Conservation (phyloP, 2,797 vertebrate genomes). For the Oreochromis grahami region DNA sequence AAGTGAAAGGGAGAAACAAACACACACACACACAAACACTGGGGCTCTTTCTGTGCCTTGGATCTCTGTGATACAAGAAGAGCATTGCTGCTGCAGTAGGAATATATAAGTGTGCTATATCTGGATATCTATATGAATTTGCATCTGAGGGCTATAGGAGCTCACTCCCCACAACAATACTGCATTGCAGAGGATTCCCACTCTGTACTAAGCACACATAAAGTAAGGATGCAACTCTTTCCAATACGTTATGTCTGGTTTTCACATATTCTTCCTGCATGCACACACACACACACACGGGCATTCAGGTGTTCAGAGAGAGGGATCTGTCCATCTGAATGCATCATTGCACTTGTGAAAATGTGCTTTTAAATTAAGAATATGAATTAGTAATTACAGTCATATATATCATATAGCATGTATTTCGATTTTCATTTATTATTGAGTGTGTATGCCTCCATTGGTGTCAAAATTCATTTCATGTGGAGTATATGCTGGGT, state of each 20-base stretch:
- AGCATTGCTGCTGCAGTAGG: background rate
- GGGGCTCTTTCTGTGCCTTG: background rate
- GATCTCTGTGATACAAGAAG: background rate
- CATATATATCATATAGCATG: background rate
- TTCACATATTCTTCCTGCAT: background rate
- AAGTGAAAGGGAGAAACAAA: background rate
- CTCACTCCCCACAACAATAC: constrained; percentile 16
- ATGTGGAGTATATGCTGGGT: constrained; percentile 6
- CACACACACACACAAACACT: background rate
- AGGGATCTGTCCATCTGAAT: background rate
- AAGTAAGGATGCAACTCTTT: constrained; percentile 29
- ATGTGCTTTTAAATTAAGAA: background rate
- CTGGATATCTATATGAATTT: constrained; percentile 37
- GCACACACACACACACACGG: background rate
- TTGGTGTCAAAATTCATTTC: constrained; percentile 2
- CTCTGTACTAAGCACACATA: constrained; percentile 8
- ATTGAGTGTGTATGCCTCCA: background rate
- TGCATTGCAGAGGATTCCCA: constrained; percentile 68
- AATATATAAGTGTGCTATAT: constrained; percentile 17
- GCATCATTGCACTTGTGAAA: background rate
- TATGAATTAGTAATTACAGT: background rate
- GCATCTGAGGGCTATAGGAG: constrained; percentile 5
- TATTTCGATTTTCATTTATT: background rate
- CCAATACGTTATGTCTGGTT: background rate
- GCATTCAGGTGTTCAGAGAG: background rate